phyloP scores from a whole-genome alignment of 37 sponge, comb jelly and placozoan species.

The Lycopodina hypogea region DNA sequence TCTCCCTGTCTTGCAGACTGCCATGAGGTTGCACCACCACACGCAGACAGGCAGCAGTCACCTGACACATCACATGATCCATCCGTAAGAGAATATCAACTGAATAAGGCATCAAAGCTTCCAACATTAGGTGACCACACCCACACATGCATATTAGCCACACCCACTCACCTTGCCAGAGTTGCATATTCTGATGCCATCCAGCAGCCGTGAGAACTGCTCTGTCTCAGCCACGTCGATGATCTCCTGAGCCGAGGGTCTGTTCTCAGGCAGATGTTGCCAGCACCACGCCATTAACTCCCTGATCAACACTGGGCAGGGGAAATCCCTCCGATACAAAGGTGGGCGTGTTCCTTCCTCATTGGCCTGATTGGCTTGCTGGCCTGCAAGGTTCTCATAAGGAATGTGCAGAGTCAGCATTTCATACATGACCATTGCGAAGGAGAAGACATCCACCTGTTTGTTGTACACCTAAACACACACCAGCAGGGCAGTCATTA shows the following conservation, averaged over 20 bases:
- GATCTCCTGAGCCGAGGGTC: conserved; percentile 69
- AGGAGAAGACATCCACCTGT: conserved; percentile 84
- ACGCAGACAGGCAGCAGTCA: conserved; percentile 22
- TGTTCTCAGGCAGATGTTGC: conserved; percentile 65
- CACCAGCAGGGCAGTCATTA: too few species aligned
- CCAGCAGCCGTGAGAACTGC: conserved; percentile 59
- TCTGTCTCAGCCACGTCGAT: conserved; percentile 15
- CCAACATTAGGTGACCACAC: not conserved
- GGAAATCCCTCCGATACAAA: conserved; percentile 59
- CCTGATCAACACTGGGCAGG: conserved; percentile 65
- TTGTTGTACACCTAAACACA: conserved; percentile 35
- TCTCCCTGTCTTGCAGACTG: not conserved
- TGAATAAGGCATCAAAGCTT: not conserved
- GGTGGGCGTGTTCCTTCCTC: conserved; percentile 65
- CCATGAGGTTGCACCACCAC: not conserved
- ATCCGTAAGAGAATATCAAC: not conserved
- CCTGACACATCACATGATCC: not conserved
- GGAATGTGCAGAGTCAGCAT: conserved; percentile 74
- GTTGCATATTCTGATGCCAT: conserved; percentile 55
- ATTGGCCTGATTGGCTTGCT: conserved; percentile 71
- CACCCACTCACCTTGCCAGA: conserved; percentile 12
- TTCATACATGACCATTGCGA: conserved; percentile 83
- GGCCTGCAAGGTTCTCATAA: conserved; percentile 45
- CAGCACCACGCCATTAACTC: conserved; percentile 94
- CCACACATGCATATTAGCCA: not conserved